Percentiles rank a stretch among this genome's conserved stretches.
Evolutionary conservation across 2,888 invertebrate genomes (phyloP).

Genomic region (Oscheius sp.): DNA sequence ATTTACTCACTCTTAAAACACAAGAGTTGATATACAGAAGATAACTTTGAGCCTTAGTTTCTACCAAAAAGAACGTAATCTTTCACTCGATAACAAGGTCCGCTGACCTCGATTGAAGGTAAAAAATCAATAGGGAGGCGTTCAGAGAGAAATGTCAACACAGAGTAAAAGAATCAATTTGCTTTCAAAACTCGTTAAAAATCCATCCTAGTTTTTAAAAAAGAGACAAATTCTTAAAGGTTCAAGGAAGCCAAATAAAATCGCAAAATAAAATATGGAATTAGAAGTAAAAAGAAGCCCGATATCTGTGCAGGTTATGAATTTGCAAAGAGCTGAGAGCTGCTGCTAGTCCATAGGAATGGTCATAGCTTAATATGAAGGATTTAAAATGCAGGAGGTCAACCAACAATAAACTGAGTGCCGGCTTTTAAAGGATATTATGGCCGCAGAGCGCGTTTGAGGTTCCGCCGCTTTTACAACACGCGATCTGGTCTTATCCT

Average conservation of each 20-base stretch:
- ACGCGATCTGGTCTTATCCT: no score
- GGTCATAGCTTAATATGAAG: no score
- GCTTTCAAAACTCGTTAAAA: background rate
- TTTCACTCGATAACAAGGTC: background rate
- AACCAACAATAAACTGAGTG: background rate
- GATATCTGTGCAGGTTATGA: no score
- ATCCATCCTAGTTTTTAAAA: background rate
- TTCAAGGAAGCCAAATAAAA: no score
- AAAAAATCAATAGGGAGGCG: background rate
- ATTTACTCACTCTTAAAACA: conserved; percentile 29
- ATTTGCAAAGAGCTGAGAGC: no score
- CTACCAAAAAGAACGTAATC: background rate
- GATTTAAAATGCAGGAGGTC: no score
- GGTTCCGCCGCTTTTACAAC: no score
- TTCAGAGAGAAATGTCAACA: background rate
- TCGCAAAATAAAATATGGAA: background rate
- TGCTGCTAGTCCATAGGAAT: no score
- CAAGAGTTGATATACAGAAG: conserved; percentile 26
- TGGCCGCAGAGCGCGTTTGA: conserved; percentile 11
- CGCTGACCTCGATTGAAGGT: background rate
- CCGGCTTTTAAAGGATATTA: background rate
- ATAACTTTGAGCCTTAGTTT: conserved; percentile 4
- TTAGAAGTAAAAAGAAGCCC: background rate
- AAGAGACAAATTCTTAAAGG: no score
- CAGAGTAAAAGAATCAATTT: background rate